These are phyloP conservation scores for Tenthredo scrophulariae DNA, from an alignment of 2,888 invertebrate species.

Conservation along the genomic window DNA sequence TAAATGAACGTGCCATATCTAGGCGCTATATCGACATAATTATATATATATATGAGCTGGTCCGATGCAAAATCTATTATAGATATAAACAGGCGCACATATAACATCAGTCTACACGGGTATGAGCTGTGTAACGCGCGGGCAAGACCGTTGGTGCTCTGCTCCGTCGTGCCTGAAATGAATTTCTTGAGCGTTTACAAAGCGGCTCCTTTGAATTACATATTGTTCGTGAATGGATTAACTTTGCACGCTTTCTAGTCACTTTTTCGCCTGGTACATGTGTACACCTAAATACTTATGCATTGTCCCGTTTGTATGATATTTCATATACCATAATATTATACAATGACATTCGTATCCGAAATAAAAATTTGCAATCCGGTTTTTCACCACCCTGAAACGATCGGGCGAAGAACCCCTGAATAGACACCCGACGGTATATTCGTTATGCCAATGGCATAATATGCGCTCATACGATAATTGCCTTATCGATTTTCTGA, in stretches of 20 bases:
- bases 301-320: neutral
- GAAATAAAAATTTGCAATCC: neutral
- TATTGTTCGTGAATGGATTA: slow-evolving; percentile 11
- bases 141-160: slow-evolving; percentile 57
- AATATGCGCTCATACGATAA: neutral
- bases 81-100: neutral
- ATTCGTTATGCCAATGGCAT: neutral
- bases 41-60: too few relatives aligned
- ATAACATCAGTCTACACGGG: too few relatives aligned
- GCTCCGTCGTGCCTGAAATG: slow-evolving; percentile 64
- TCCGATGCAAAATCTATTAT: too few relatives aligned
- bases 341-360: neutral
- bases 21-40: too few relatives aligned
- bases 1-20: too few relatives aligned
- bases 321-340: neutral
- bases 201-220: slow-evolving; percentile 26
- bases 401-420: neutral
- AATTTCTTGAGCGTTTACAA: slow-evolving; percentile 57
- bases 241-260: slow-evolving; percentile 21
- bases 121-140: neutral
- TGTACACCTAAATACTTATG: neutral
- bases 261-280: slow-evolving; percentile 1
- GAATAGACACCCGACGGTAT: neutral
- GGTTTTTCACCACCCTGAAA: neutral
- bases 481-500: neutral